phyloP scores from a whole-genome alignment of 1,140 invertebrate genomes.

The Ips nitidus region DNA sequence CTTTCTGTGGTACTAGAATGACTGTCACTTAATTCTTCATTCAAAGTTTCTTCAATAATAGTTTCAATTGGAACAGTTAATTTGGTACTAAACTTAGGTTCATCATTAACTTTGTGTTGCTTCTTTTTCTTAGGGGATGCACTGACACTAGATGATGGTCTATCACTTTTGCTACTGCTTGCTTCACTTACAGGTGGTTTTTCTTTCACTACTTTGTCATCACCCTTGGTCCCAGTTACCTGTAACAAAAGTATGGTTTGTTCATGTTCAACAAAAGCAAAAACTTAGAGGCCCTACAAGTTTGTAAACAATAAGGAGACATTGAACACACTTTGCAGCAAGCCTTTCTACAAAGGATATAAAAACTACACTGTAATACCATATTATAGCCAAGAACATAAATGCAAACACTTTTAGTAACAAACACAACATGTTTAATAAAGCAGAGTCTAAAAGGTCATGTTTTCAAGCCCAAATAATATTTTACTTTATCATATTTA shows the following conservation, averaged over 20 bases:
- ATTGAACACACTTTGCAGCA: constrained; percentile 2
- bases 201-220: background rate
- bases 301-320: constrained; percentile 21
- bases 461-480: constrained; percentile 20
- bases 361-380: constrained; percentile 25
- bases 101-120: constrained; percentile 30
- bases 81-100: constrained; percentile 41
- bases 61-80: constrained; percentile 41
- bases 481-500: constrained; percentile 5
- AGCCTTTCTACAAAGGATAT: constrained; percentile 1
- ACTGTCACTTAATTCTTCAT: constrained; percentile 34
- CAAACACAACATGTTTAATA: constrained; percentile 26
- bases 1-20: constrained; percentile 13
- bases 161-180: background rate
- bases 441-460: constrained; percentile 26
- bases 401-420: constrained; percentile 24
- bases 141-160: background rate
- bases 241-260: background rate
- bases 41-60: constrained; percentile 42
- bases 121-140: constrained; percentile 12
- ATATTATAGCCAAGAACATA: constrained; percentile 11
- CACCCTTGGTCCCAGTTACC: background rate
- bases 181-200: background rate
- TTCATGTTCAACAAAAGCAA: background rate
- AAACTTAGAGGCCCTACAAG: constrained; percentile 35